These are phyloP conservation scores for Steinernema khuongi DNA, from an alignment of 1,140 invertebrate genomes.

Conservation along the genomic window DNA sequence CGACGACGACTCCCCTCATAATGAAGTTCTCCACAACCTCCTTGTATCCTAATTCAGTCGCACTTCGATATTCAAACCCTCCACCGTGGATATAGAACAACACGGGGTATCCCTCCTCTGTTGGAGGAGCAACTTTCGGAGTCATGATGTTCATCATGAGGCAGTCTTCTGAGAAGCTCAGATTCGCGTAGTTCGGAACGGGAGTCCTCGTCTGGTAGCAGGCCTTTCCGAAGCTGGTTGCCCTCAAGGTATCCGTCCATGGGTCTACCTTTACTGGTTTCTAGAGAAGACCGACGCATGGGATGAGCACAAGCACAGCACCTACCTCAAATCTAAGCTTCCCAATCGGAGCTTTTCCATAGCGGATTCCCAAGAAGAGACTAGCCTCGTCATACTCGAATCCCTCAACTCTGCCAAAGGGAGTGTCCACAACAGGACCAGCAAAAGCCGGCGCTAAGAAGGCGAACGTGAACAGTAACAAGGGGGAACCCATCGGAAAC, in stretches of 20 bases:
- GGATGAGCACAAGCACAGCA: no score
- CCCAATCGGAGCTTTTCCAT: slow-evolving; percentile 36
- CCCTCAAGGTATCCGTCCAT: slow-evolving; percentile 15
- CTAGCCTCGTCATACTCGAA: slow-evolving; percentile 22
- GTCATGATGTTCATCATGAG: slow-evolving; percentile 80
- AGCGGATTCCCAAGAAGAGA: slow-evolving; percentile 38
- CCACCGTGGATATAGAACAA: slow-evolving; percentile 95
- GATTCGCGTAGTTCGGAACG: slow-evolving; percentile 58
- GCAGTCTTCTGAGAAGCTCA: slow-evolving; percentile 72
- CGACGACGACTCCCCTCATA: slow-evolving; percentile 84
- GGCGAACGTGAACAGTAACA: no score
- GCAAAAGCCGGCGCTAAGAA: no score
- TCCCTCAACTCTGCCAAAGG: slow-evolving; percentile 28
- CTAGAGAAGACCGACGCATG: no score
- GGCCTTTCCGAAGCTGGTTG: not conserved
- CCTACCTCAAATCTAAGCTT: slow-evolving; percentile 35
- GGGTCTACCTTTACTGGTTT: slow-evolving; percentile 35
- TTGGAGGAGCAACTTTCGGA: slow-evolving; percentile 65
- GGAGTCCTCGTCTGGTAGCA: slow-evolving; percentile 20
- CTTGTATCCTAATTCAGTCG: slow-evolving; percentile 56
- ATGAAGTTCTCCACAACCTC: slow-evolving; percentile 33
- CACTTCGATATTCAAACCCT: slow-evolving; percentile 81
- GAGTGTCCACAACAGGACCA: slow-evolving; percentile 22
- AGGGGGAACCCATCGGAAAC: no score
- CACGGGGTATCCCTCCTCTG: slow-evolving; percentile 70